Conservation (phyloP, 2,888 invertebrate species). For the Clepsis dumicolana region DNA sequence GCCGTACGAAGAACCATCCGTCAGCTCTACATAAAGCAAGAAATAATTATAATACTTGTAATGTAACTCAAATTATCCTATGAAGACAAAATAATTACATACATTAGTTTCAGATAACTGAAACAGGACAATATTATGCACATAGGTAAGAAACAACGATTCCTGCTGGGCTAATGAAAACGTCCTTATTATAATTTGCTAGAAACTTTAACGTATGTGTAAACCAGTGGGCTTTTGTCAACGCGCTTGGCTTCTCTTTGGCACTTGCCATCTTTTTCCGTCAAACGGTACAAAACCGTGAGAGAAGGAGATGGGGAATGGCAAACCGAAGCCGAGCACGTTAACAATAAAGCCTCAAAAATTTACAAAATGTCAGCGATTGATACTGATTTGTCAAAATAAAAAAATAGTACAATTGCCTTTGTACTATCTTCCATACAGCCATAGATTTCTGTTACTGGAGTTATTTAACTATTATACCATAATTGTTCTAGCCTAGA, state of each 20-base stretch:
- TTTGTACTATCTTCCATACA: background rate
- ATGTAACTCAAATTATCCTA: background rate
- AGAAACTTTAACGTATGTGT: background rate
- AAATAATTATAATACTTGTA: background rate
- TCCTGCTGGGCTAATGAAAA: background rate
- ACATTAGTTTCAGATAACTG: no score
- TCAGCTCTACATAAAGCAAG: background rate
- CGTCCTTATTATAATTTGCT: background rate
- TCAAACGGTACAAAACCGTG: no score
- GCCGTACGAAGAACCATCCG: background rate
- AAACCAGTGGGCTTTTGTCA: no score
- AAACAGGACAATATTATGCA: background rate
- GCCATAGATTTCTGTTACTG: background rate
- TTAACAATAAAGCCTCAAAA: no score
- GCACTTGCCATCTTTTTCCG: no score
- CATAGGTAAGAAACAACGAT: background rate
- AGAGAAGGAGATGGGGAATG: no score
- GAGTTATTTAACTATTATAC: background rate
- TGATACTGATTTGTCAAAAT: no score
- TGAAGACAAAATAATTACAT: background rate
- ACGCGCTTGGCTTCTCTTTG: no score
- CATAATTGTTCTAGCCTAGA: background rate
- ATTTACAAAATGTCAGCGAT: no score
- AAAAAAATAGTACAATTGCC: background rate
- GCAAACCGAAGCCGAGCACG: no score